These are phyloP conservation scores for Silurus lanzhouensis DNA, from an alignment of 2,797 vertebrate genomes.

Conservation along the genomic window DNA sequence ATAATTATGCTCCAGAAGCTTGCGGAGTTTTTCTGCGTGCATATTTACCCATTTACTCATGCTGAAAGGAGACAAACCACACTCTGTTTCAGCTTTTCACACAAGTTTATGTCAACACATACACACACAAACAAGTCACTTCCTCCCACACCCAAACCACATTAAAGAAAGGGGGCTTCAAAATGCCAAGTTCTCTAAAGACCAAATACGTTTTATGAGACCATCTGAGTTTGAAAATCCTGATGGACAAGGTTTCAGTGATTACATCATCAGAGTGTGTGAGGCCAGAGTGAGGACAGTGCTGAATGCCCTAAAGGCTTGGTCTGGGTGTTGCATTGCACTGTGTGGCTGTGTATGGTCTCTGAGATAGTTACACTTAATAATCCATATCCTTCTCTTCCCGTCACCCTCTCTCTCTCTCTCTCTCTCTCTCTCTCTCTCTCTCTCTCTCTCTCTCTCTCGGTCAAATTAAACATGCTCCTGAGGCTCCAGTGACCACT, in stretches of 20 bases:
- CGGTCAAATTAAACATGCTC: too few species aligned
- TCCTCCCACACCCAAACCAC: constrained; percentile 32
- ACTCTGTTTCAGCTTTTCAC: constrained; percentile 62
- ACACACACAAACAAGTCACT: constrained; percentile 51
- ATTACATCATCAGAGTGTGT: constrained; percentile 49
- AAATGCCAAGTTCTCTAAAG: constrained; percentile 5
- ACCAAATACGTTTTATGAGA: constrained; percentile 22
- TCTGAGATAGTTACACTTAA: too few species aligned
- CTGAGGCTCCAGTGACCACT: too few species aligned
- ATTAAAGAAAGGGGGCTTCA: constrained; percentile 31
- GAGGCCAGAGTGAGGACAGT: constrained; percentile 2
- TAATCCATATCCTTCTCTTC: too few species aligned
- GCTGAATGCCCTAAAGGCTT: background rate
- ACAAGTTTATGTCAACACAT: constrained; percentile 69
- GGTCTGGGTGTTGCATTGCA: background rate
- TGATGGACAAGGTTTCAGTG: constrained; percentile 22
- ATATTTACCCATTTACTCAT: constrained; percentile 59
- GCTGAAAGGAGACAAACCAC: constrained; percentile 65
- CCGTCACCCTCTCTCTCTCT: too few species aligned
- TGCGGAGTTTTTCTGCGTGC: constrained; percentile 38
- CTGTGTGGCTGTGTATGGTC: background rate
- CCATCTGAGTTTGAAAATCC: constrained; percentile 23
- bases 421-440: too few species aligned
- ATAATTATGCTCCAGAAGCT: constrained; percentile 53
- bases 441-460: too few species aligned